Evolutionary conservation across 2,113 vertebrate genomes (phyloP), one percentile per base, ranked within the genome.

Genomic region (Agelaius phoeniceus): DNA sequence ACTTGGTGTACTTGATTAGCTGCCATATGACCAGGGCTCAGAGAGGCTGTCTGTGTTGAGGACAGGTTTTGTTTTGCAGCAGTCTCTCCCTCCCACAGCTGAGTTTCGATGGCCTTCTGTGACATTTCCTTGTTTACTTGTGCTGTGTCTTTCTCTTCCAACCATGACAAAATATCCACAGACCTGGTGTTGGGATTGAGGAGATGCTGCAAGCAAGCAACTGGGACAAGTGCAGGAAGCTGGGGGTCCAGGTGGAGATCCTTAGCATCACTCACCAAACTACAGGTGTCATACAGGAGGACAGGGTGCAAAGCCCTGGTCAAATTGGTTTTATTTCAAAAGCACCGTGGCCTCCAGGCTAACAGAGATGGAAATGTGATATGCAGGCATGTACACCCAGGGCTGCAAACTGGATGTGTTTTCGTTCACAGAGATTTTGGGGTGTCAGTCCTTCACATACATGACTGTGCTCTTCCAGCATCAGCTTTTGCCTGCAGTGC

Each of bases 181-280:
- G 20, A 10, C 15, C 49, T 79, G 84, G 44, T 63, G 81, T 68
- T 31, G 33, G 78, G 71, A 49, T 80, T 95, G 81, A 86, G 77
- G 63, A 93, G 76, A 39, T 4, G 10, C 71, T 96, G 43, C 75
- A 97, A 96, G 94, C 94, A 97, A 95, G 95, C 96, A 39, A 7
- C 9, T 18, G 62, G 96, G 97, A 98, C 95, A 95, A 93, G 95
- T 95, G 84, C 74, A 93, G 93, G 95, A 96, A 93, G 65, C 89
- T 95, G 87, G 91, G 24, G 95, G 95, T 78, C 41, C n/a, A 48
- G 31, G 11, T 69, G 41, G 30, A 66, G 33, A 20, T 88, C 46
- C 44, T 1, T 12, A 15, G 33, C 62, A 31, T 31, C n/a, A 37
- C 0, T 3, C 20, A 31, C 26, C 1, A 3, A 22, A 35, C 21